phyloP scores from a whole-genome alignment of 64 coral and sea anemone genomes.

The Stylophora pistillata region DNA sequence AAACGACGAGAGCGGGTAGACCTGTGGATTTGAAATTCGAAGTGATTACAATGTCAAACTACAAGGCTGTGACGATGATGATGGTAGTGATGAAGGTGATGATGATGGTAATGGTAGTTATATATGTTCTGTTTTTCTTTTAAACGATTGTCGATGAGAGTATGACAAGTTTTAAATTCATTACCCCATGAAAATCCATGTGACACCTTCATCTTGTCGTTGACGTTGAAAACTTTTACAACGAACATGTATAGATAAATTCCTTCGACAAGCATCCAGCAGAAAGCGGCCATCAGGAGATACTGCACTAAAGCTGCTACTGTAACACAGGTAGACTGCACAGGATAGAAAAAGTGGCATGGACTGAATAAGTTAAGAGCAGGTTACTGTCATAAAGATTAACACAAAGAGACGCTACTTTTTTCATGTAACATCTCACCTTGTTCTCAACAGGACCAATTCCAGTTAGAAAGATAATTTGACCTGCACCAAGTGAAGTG shows the following conservation, averaged over 20 bases:
- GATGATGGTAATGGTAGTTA: neutral
- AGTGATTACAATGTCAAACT: no score
- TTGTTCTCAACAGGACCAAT: constrained; percentile 10
- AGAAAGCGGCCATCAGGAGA: no score
- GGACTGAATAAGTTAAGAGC: no score
- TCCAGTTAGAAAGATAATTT: constrained; percentile 49
- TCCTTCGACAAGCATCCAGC: constrained; percentile 67
- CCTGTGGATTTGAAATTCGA: no score
- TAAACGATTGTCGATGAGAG: no score
- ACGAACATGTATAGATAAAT: constrained; percentile 56
- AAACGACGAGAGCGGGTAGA: no score
- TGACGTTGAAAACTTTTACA: constrained; percentile 60
- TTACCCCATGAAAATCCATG: constrained; percentile 56
- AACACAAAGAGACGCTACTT: no score
- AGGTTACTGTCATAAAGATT: neutral
- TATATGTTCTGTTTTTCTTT: no score
- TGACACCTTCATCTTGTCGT: constrained; percentile 30
- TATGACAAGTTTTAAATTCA: no score
- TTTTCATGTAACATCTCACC: neutral
- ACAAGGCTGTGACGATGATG: neutral
- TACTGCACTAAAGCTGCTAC: constrained; percentile 53
- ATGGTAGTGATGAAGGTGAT: neutral
- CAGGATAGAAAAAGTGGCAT: no score
- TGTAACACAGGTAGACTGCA: no score
- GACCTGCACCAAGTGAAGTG: constrained; percentile 29